phyloP scores from a whole-genome alignment of 2,113 vertebrate species.

The Xiphias gladius region DNA sequence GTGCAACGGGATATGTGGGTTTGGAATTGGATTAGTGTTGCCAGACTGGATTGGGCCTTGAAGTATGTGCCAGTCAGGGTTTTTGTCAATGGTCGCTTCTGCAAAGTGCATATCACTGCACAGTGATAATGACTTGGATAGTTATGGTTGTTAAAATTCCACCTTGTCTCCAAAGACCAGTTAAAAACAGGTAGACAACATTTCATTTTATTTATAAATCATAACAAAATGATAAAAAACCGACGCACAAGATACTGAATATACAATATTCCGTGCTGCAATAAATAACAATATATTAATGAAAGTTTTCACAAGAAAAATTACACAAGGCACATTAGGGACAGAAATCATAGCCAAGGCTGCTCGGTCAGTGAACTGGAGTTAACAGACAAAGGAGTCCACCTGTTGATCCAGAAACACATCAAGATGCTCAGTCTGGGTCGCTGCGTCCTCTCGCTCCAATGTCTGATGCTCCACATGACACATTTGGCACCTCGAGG shows the following conservation, averaged over 20 bases:
- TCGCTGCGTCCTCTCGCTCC: constrained; percentile 27
- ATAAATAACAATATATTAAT: constrained; percentile 60
- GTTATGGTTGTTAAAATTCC: constrained; percentile 4
- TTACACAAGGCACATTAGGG: not conserved
- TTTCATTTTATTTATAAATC: constrained; percentile 39
- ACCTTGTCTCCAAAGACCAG: not conserved
- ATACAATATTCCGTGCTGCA: constrained; percentile 1
- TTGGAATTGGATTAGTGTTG: constrained; percentile 63
- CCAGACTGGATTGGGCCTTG: constrained; percentile 50
- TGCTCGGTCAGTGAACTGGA: constrained; percentile 32
- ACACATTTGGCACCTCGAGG: constrained; percentile 68
- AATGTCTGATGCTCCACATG: constrained; percentile 59
- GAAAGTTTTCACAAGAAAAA: not conserved
- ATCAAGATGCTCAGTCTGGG: constrained; percentile 52
- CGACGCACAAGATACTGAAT: constrained; percentile 4
- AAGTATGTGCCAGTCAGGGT: constrained; percentile 59
- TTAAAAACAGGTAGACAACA: constrained; percentile 2
- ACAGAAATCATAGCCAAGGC: constrained; percentile 16
- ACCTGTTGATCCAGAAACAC: constrained; percentile 56
- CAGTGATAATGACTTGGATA: constrained; percentile 5
- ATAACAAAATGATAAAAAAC: constrained; percentile 20
- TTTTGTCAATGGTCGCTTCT: constrained; percentile 45
- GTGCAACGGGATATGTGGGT: constrained; percentile 45
- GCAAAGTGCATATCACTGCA: not conserved
- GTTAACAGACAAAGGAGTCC: constrained; percentile 52